phyloP scores from a whole-genome alignment of 2,113 vertebrate species.

The Lipophrys pholis region DNA sequence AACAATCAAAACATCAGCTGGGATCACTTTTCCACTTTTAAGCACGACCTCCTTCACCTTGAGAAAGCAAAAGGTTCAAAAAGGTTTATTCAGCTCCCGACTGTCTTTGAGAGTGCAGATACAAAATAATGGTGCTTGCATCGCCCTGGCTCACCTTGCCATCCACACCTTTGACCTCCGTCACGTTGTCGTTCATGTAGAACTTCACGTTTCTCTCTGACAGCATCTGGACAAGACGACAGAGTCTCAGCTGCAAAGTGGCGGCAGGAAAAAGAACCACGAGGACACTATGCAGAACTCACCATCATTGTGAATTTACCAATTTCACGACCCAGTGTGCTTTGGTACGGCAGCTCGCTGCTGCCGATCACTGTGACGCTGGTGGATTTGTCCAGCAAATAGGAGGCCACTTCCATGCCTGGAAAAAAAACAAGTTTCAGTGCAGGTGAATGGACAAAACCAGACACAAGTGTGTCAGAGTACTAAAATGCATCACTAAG shows the following conservation, averaged over 20 bases:
- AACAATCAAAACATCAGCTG: slow-evolving; percentile 84
- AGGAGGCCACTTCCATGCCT: slow-evolving; percentile 90
- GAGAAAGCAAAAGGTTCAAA: background rate
- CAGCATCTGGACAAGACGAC: slow-evolving; percentile 81
- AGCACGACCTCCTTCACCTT: slow-evolving; percentile 85
- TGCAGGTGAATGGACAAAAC: background rate
- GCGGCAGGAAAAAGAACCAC: background rate
- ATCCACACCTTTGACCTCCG: slow-evolving; percentile 79
- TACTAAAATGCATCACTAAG: background rate
- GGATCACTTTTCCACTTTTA: slow-evolving; percentile 78
- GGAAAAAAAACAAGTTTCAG: slow-evolving; percentile 15
- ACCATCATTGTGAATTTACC: slow-evolving; percentile 85
- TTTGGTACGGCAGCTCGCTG: slow-evolving; percentile 84
- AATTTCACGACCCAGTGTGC: slow-evolving; percentile 81
- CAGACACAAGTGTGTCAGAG: too few relatives aligned
- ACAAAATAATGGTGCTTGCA: too few relatives aligned
- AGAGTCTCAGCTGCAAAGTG: slow-evolving; percentile 1
- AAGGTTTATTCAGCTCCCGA: too few relatives aligned
- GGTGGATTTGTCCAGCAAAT: slow-evolving; percentile 82
- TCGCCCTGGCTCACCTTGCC: slow-evolving; percentile 77
- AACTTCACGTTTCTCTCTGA: slow-evolving; percentile 83
- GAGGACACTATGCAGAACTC: background rate
- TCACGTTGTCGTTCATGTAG: slow-evolving; percentile 83
- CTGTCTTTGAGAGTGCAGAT: too few relatives aligned
- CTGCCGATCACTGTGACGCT: slow-evolving; percentile 86